Evolutionary conservation across 1,140 invertebrate genomes (phyloP).

Genomic region (Zaprionus capensis): DNA sequence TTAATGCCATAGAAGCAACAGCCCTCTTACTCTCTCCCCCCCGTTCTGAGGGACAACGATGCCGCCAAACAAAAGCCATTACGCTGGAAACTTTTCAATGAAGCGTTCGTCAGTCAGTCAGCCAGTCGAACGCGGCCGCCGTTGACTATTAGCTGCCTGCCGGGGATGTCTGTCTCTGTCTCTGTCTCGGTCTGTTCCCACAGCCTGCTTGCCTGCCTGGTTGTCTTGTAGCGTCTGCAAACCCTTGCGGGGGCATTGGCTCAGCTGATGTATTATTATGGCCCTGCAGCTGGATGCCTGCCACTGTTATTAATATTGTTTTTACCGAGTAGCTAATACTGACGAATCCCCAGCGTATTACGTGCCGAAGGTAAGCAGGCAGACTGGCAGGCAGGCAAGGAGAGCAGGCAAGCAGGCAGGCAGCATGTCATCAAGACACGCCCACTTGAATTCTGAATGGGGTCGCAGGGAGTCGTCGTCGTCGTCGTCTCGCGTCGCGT

Average conservation of each 20-base stretch:
- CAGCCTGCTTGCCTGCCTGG: constrained; percentile 32
- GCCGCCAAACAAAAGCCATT: constrained; percentile 79
- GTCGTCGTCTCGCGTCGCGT: constrained; percentile 9
- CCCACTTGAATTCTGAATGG: constrained; percentile 80
- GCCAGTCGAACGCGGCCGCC: constrained; percentile 49
- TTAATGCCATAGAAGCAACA: constrained; percentile 81
- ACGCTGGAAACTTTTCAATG: constrained; percentile 82
- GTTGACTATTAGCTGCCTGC: constrained; percentile 57
- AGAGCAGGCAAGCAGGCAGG: constrained; percentile 28
- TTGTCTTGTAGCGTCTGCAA: constrained; percentile 43
- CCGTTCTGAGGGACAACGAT: constrained; percentile 17
- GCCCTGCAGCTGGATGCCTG: constrained; percentile 53
- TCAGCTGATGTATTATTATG: constrained; percentile 82
- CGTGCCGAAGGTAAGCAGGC: constrained; percentile 80
- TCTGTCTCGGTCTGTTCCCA: constrained; percentile 4
- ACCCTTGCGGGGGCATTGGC: constrained; percentile 77
- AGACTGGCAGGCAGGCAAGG: constrained; percentile 54
- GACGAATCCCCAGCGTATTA: constrained; percentile 79
- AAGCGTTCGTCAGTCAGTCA: constrained; percentile 62
- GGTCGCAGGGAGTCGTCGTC: not conserved
- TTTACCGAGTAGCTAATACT: constrained; percentile 77
- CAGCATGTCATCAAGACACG: constrained; percentile 78
- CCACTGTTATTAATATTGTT: constrained; percentile 80
- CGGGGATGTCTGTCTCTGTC: constrained; percentile 42
- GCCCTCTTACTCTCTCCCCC: constrained; percentile 1